Percentiles rank a stretch among this genome's conserved stretches.
These are phyloP conservation scores for Orthosia gracilis DNA, from an alignment of 2,888 invertebrate species.

Conservation along the genomic window DNA sequence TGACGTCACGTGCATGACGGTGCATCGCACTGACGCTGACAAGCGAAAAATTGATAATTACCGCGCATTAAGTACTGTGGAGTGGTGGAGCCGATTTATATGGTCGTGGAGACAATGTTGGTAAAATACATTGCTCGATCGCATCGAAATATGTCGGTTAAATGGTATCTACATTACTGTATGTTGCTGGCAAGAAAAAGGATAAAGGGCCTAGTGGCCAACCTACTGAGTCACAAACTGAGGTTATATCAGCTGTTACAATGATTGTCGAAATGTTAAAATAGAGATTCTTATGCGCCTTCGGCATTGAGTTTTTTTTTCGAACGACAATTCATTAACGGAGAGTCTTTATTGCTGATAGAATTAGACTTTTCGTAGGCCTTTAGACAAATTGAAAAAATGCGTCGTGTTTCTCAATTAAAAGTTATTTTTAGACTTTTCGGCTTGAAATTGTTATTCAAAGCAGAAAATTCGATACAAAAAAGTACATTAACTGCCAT, in stretches of 20 bases:
- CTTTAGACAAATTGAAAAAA: background rate
- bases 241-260: background rate
- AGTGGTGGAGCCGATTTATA: background rate
- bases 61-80: slow-evolving; percentile 14
- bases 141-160: background rate
- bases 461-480: slow-evolving; percentile 18
- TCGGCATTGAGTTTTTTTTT: too few species aligned
- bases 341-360: background rate
- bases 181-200: background rate
- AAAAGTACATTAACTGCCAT: slow-evolving; percentile 13
- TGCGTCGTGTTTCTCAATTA: background rate
- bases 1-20: slow-evolving; percentile 14
- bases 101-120: slow-evolving; percentile 12
- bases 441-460: slow-evolving; percentile 30
- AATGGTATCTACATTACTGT: background rate
- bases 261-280: background rate
- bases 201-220: background rate
- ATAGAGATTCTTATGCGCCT: too few species aligned
- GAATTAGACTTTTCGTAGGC: background rate
- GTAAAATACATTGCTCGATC: background rate
- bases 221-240: too few species aligned
- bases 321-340: background rate
- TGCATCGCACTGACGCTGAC: slow-evolving; percentile 44
- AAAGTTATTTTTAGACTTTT: background rate
- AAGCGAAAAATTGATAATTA: slow-evolving; percentile 60